Percentiles rank a stretch among this genome's conserved stretches.
These are phyloP conservation scores for Heliconius charithonia DNA, from an alignment of 2,888 invertebrate genomes.

Conservation along the genomic window DNA sequence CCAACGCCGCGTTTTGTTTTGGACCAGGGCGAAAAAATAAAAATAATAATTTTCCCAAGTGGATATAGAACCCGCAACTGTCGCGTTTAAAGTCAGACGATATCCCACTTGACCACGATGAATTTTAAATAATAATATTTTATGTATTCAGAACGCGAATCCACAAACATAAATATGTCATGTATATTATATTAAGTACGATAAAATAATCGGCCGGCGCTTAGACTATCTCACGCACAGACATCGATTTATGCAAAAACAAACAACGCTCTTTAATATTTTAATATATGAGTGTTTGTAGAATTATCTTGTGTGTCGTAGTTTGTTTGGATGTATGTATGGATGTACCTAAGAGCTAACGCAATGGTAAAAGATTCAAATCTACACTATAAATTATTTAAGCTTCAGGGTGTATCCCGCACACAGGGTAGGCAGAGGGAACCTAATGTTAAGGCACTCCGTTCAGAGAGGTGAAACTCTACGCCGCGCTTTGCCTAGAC, in stretches of 20 bases:
- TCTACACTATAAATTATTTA: not conserved
- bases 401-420: not conserved
- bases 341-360: not conserved
- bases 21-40: not conserved
- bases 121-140: not conserved
- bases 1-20: not conserved
- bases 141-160: not conserved
- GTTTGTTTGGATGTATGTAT: not conserved
- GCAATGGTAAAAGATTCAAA: not conserved
- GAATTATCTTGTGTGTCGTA: not conserved
- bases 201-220: not conserved
- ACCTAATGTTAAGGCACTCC: not conserved
- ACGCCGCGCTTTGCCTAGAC: no score
- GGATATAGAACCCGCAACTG: not conserved
- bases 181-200: not conserved
- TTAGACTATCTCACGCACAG: conserved; percentile 18
- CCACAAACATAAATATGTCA: not conserved
- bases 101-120: not conserved
- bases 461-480: not conserved
- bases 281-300: not conserved
- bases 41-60: not conserved
- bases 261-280: conserved; percentile 12
- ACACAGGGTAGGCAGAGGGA: not conserved
- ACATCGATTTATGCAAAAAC: conserved; percentile 12
- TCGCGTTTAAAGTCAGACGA: not conserved